Conservation (phyloP, 2,113 vertebrate genomes). For the Sciurus niger region DNA sequence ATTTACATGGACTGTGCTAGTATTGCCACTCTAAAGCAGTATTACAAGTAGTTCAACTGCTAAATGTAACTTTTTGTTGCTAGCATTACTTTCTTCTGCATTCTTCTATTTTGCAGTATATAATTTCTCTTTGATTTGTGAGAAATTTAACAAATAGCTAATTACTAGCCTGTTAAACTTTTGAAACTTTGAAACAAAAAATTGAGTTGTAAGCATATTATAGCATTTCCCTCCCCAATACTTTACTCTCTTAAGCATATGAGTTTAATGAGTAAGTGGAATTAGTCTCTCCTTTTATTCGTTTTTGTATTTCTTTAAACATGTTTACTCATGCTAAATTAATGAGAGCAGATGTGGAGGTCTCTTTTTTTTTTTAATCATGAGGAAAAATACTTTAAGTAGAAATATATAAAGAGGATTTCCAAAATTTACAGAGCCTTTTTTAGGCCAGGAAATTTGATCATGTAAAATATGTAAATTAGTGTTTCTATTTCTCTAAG, state of each 20-base stretch:
- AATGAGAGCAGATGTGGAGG: slow-evolving; percentile 61
- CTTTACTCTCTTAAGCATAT: slow-evolving; percentile 46
- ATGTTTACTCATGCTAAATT: slow-evolving; percentile 57
- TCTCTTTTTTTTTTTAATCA: background rate
- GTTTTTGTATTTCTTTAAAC: slow-evolving; percentile 58
- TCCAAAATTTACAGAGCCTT: slow-evolving; percentile 25
- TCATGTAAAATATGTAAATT: slow-evolving; percentile 38
- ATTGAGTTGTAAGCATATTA: slow-evolving; percentile 42
- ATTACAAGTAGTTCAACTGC: slow-evolving; percentile 56
- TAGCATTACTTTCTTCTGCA: background rate
- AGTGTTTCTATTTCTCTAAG: background rate
- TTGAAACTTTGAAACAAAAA: slow-evolving; percentile 73
- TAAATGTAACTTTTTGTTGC: background rate
- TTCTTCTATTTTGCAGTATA: background rate
- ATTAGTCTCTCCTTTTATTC: slow-evolving; percentile 57
- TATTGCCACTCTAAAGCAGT: slow-evolving; percentile 15
- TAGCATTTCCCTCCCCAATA: slow-evolving; percentile 15
- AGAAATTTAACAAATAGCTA: slow-evolving; percentile 56
- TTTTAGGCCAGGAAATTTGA: slow-evolving; percentile 53
- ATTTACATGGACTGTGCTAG: background rate
- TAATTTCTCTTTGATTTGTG: slow-evolving; percentile 67
- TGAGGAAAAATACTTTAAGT: slow-evolving; percentile 39
- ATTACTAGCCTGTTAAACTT: slow-evolving; percentile 57
- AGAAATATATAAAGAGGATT: slow-evolving; percentile 36
- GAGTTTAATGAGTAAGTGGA: slow-evolving; percentile 72